Evolutionary conservation across 2,113 vertebrate species (phyloP), one percentile per base, ranked within the genome.

Genomic region (Chamaea fasciata): DNA sequence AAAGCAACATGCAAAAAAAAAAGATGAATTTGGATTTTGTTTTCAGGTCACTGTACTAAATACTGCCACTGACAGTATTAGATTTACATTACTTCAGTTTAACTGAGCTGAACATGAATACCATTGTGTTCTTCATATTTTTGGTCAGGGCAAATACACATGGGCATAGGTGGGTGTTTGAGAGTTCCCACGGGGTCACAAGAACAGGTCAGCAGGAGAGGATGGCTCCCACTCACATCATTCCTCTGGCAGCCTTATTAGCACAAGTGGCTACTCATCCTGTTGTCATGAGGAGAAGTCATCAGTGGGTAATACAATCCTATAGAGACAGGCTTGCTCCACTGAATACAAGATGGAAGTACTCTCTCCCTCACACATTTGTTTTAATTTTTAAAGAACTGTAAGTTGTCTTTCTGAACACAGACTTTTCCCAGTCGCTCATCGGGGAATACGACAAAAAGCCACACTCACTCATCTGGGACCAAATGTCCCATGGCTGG

Each of bases 11-110:
- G 10, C 20, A 60, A 84, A 83, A 84, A 83, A 78, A 89, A 79
- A 59, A 6, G 1, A 71, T 13, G 6, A 46, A 57, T 68, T 67
- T 55, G 13, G 22, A 53, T 65, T 87, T 64, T 9, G 17, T 76
- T 91, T 95, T 87, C 41, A 78, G n/a, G n/a, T 75, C 49, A 79
- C 19, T 35, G 52, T 78, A 68, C 47, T 89, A 84, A 89, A 92
- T 70, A 81, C 16, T 63, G n/a, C 11, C 13, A 21, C 10, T 46
- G 70, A 77, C 31, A 69, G 9, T 71, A 70, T n/a, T 63, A 50
- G 33, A 63, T 83, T 89, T 71, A 68, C 23, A 31, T 20, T 60
- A 19, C 13, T 89, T 83, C 52, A 33, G 42, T 82, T 81, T 44
- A 57, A 71, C 13, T 69, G 37, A 63, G 31, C 46, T 70, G 46